Evolutionary conservation across 2,113 vertebrate genomes (phyloP).

Genomic region (Aplodontia rufa): DNA sequence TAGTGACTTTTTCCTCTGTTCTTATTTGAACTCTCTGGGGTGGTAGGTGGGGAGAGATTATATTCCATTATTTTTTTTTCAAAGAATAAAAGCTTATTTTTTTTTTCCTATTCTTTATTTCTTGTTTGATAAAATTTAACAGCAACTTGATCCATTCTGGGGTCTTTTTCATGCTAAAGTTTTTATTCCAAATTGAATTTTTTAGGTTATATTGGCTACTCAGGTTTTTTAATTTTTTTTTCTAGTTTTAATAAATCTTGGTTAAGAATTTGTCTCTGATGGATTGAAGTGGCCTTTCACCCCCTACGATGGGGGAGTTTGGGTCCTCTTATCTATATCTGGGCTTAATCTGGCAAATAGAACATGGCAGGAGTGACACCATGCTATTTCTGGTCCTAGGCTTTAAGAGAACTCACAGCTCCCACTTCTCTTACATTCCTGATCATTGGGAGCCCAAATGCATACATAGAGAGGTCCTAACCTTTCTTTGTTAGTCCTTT

Average conservation of each 20-base stretch:
- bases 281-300: background rate
- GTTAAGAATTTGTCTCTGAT: background rate
- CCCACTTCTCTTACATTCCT: background rate
- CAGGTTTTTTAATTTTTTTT: background rate
- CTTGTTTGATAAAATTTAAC: background rate
- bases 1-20: background rate
- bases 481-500: background rate
- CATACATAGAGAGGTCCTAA: accelerated
- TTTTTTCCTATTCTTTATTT: background rate
- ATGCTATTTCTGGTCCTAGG: background rate
- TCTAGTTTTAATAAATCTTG: background rate
- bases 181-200: background rate
- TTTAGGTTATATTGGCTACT: background rate
- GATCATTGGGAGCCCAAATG: background rate
- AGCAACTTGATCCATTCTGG: background rate
- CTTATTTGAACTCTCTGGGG: background rate
- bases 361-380: background rate
- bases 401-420: background rate
- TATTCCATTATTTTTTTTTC: background rate
- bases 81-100: background rate
- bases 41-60: too few species aligned
- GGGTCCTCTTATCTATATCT: background rate
- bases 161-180: background rate
- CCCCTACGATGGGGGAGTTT: background rate
- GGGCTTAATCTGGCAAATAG: background rate